phyloP scores from a whole-genome alignment of 2,113 vertebrate species.

The Amphilophus citrinellus region DNA sequence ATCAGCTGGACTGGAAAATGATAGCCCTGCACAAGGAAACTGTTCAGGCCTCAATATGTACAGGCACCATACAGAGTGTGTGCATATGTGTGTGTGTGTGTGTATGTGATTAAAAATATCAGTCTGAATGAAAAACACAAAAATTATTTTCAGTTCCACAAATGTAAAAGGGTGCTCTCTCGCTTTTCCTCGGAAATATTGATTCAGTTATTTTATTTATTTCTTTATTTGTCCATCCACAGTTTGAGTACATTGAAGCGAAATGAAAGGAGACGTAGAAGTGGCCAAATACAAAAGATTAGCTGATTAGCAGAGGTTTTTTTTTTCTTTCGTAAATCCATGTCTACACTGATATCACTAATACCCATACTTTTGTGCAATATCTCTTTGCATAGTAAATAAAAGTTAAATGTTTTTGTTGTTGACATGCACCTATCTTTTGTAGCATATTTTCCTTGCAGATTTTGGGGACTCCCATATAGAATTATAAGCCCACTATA shows the following conservation, averaged over 20 bases:
- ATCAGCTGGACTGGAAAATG: slow-evolving; percentile 71
- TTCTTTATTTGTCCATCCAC: slow-evolving; percentile 36
- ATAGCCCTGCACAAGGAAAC: slow-evolving; percentile 69
- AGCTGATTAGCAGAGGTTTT: slow-evolving; percentile 65
- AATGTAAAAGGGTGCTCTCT: slow-evolving; percentile 71
- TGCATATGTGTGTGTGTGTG: slow-evolving; percentile 26
- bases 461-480: slow-evolving; percentile 78
- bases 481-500: slow-evolving; percentile 84
- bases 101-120: slow-evolving; percentile 69
- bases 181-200: slow-evolving; percentile 44
- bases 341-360: slow-evolving; percentile 68
- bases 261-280: slow-evolving; percentile 69
- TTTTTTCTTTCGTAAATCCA: slow-evolving; percentile 54
- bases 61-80: slow-evolving; percentile 70
- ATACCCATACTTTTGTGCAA: slow-evolving; percentile 89
- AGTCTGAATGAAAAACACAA: slow-evolving; percentile 71
- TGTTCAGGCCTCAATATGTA: slow-evolving; percentile 67
- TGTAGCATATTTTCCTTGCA: slow-evolving; percentile 84
- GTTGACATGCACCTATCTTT: slow-evolving; percentile 92
- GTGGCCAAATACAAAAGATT: slow-evolving; percentile 76
- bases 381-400: slow-evolving; percentile 98
- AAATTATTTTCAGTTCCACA: slow-evolving; percentile 65
- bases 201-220: slow-evolving; percentile 25
- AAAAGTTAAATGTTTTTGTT: slow-evolving; percentile 85
- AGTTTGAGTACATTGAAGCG: slow-evolving; percentile 62